Evolutionary conservation across 2,797 vertebrate genomes (phyloP).

Genomic region (Darevskia mixta): DNA sequence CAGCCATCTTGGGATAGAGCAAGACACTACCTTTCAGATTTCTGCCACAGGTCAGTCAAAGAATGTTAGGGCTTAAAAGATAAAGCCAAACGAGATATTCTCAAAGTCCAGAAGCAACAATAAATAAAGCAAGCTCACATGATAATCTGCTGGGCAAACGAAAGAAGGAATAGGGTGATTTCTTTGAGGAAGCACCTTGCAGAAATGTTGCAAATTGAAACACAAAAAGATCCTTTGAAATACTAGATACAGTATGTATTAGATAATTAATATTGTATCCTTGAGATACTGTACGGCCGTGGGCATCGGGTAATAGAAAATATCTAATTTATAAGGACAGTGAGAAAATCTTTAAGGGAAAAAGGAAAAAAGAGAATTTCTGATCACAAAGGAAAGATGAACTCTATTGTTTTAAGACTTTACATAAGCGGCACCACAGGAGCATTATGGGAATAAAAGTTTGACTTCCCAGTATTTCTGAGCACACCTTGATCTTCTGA

Average conservation of each 20-base stretch:
- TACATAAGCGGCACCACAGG: conserved; percentile 26
- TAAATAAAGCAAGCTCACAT: conserved; percentile 22
- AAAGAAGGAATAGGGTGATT: conserved; percentile 33
- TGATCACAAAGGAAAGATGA: conserved; percentile 52
- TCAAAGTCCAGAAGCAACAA: conserved; percentile 37
- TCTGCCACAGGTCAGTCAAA: conserved; percentile 53
- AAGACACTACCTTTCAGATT: conserved; percentile 42
- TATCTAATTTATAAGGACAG: conserved; percentile 33
- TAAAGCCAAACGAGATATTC: background rate
- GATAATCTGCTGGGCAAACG: conserved; percentile 48
- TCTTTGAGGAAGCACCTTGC: conserved; percentile 34
- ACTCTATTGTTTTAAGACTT: conserved; percentile 35
- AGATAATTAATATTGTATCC: conserved; percentile 55
- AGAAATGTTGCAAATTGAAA: conserved; percentile 58
- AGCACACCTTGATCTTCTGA: conserved; percentile 18
- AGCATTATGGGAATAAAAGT: conserved; percentile 11
- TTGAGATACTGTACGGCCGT: conserved; percentile 24
- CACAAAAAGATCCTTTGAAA: conserved; percentile 50
- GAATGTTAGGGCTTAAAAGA: conserved; percentile 32
- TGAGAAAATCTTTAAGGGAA: conserved; percentile 22
- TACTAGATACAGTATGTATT: conserved; percentile 27
- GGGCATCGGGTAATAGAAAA: conserved; percentile 39
- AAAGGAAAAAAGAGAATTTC: conserved; percentile 33
- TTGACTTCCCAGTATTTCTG: conserved; percentile 24
- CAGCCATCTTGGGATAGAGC: conserved; percentile 35